phyloP scores from a whole-genome alignment of 2,113 vertebrate genomes.

The Myocastor coypus region DNA sequence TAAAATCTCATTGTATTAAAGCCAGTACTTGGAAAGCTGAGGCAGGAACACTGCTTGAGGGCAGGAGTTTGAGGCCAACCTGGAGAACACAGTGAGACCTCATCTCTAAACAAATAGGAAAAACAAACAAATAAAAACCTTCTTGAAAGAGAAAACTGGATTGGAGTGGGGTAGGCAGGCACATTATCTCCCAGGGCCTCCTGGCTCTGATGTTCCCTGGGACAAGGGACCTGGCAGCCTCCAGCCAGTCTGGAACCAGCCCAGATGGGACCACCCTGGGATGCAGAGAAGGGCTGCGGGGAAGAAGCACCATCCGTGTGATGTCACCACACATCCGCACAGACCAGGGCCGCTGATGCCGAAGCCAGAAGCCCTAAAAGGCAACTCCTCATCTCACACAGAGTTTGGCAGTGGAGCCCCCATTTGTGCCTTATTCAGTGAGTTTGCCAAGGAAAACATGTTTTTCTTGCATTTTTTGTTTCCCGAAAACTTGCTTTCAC shows the following conservation, averaged over 20 bases:
- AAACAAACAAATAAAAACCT: not conserved
- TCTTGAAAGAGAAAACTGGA: not conserved
- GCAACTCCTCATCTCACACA: slow-evolving; percentile 56
- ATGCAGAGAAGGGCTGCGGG: not conserved
- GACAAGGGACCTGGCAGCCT: not conserved
- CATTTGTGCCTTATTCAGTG: slow-evolving; percentile 37
- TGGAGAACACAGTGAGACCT: not conserved
- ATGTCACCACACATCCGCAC: not conserved
- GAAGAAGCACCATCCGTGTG: not conserved
- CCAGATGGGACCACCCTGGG: not conserved
- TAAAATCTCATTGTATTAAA: not conserved
- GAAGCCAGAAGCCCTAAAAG: not conserved
- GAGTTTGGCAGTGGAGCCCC: slow-evolving; percentile 45
- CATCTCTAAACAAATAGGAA: not conserved
- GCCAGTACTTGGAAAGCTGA: not conserved
- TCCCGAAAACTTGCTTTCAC: slow-evolving; percentile 74
- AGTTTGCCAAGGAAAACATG: slow-evolving; percentile 79
- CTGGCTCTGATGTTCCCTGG: not conserved
- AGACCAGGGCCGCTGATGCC: not conserved
- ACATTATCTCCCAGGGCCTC: not conserved
- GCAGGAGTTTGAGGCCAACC: not conserved
- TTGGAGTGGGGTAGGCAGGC: fast-evolving
- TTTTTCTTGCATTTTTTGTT: slow-evolving; percentile 80
- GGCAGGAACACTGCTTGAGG: not conserved
- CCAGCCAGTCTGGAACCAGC: not conserved